phyloP scores from a whole-genome alignment of 2,797 vertebrate species.

The Sorex maritimensis region DNA sequence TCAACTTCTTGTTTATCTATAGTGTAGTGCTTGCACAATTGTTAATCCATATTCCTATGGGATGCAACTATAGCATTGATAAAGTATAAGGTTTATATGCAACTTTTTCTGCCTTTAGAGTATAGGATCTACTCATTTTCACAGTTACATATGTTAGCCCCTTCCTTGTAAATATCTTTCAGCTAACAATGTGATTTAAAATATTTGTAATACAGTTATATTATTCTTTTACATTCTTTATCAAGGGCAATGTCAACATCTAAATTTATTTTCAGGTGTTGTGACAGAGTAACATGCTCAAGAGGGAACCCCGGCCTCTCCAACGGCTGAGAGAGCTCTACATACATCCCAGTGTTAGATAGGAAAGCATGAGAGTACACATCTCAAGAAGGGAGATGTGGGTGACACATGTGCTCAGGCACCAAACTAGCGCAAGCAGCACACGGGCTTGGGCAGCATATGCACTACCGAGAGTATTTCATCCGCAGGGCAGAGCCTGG shows the following conservation, averaged over 20 bases:
- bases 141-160: background rate
- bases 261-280: background rate
- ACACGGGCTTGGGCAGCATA: too few relatives aligned
- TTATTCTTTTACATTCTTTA: background rate
- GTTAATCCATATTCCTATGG: background rate
- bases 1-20: background rate
- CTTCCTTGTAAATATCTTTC: background rate
- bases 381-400: too few relatives aligned
- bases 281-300: too few relatives aligned
- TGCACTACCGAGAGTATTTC: background rate
- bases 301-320: too few relatives aligned
- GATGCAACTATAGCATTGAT: background rate
- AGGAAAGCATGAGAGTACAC: too few relatives aligned
- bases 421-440: too few relatives aligned
- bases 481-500: too few relatives aligned
- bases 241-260: background rate
- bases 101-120: constrained; percentile 9
- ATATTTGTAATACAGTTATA: background rate
- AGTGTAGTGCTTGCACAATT: constrained; percentile 7
- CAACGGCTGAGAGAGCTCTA: too few relatives aligned
- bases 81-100: background rate
- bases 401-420: too few relatives aligned
- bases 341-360: too few relatives aligned
- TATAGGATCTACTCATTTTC: background rate
- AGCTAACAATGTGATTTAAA: background rate